phyloP scores from a whole-genome alignment of 2,113 vertebrate species.

The Peromyscus polionotus region DNA sequence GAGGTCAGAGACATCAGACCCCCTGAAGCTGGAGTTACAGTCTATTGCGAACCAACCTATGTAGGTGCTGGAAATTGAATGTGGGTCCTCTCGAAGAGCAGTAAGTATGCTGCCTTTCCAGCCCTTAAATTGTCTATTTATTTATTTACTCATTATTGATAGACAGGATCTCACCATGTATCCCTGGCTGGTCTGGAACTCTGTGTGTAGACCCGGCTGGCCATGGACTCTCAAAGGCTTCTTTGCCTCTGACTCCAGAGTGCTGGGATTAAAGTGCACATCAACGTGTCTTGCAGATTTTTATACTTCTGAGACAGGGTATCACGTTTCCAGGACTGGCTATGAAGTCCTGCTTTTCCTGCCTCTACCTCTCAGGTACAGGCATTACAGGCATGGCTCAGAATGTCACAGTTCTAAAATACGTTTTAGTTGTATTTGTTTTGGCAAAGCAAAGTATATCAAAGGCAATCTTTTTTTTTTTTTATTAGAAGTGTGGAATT shows the following conservation, averaged over 20 bases:
- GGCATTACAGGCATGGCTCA: neutral
- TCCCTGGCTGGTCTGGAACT: neutral
- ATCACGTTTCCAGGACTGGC: neutral
- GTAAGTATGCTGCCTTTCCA: neutral
- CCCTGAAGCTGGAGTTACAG: neutral
- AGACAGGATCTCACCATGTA: neutral
- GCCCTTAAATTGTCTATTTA: neutral
- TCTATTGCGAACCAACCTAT: neutral
- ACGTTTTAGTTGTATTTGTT: neutral
- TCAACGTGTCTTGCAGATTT: neutral
- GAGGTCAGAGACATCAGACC: neutral
- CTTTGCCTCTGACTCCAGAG: neutral
- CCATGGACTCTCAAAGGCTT: neutral
- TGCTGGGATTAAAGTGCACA: neutral
- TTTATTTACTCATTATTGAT: neutral
- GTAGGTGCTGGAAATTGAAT: neutral
- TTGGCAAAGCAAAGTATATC: neutral
- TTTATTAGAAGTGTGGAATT: neutral
- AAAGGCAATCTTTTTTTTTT: neutral
- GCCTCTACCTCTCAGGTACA: neutral
- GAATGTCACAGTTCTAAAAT: constrained; percentile 46
- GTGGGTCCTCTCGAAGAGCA: neutral
- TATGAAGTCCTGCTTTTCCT: neutral
- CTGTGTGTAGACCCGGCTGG: neutral
- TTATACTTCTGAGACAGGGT: neutral